Percentiles rank a stretch among this genome's conserved stretches.
Evolutionary conservation across 2,797 vertebrate genomes (phyloP).

Genomic region (Semaprochilodus insignis): DNA sequence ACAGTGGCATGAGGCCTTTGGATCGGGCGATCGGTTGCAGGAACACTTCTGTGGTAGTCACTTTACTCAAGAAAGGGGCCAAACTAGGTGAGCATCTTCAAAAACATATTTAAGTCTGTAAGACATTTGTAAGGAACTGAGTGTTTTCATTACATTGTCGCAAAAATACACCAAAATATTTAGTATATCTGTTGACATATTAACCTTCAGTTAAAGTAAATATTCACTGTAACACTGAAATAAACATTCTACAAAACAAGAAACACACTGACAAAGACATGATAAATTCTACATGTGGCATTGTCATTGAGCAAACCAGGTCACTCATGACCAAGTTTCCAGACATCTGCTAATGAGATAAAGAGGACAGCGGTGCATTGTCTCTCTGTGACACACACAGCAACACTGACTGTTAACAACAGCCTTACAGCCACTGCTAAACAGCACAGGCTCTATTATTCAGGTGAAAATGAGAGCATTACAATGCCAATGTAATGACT

Average conservation of each 20-base stretch:
- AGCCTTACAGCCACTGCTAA: conserved; percentile 3
- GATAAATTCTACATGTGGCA: neutral
- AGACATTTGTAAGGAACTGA: neutral
- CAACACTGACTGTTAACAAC: conserved; percentile 1
- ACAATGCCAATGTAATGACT: neutral
- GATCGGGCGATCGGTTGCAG: conserved; percentile 97
- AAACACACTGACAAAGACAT: neutral
- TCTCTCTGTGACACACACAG: neutral
- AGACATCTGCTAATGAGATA: conserved; percentile 20
- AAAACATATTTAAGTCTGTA: neutral
- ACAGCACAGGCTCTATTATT: conserved; percentile 2
- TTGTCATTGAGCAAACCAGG: neutral
- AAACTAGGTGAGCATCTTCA: conserved; percentile 86
- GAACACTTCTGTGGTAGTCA: conserved; percentile 93
- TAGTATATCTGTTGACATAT: neutral
- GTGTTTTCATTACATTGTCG: no score
- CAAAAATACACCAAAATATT: neutral
- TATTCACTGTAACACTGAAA: neutral
- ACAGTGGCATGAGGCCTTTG: conserved; percentile 96
- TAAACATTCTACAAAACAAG: neutral
- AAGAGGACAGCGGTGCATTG: neutral
- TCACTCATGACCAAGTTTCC: neutral
- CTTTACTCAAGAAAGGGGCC: conserved; percentile 93
- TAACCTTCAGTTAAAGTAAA: neutral
- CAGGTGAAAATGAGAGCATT: conserved; percentile 2